Evolutionary conservation across 35 echinoderm and acorn worm species (phyloP), one percentile per base, ranked within the genome.

Genomic region (Eucidaris tribuloides): DNA sequence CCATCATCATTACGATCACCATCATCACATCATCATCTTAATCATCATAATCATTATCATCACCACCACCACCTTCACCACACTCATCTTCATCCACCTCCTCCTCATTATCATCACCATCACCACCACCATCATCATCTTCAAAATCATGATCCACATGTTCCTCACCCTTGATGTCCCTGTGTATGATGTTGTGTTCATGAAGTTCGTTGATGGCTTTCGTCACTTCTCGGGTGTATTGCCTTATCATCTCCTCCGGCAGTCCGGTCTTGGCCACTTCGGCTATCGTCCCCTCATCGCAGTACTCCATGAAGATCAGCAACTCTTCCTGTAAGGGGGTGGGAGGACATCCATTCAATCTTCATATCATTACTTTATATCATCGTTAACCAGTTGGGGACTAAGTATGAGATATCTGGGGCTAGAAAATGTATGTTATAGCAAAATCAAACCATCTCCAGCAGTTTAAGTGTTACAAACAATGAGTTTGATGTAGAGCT

Each of bases 291-390:
- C 94, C 94, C 25, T 92, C 94, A 66, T 97, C 94, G 82, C 94
- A 97, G 57, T 97, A 97, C 79, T 97, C 94, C 94, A 97, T 97
- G 65, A 97, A 97, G 30, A 97, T 84, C 28, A 97, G 55, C 46
- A 97, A 57, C 80, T 97, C 94, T 41, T 97, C 94, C 94, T 97
- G 78, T 28, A 33, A 6, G 60, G 65, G 29, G n/a, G n/a, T n/a
- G n/a, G n/a, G n/a, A n/a, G n/a, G n/a, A n/a, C n/a, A n/a, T n/a
- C n/a, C n/a, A n/a, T n/a, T n/a, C n/a, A n/a, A n/a, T n/a, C n/a
- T n/a, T n/a, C n/a, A n/a, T n/a, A n/a, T n/a, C n/a, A n/a, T n/a
- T n/a, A n/a, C n/a, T n/a, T n/a, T n/a, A n/a, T n/a, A n/a, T n/a
- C n/a, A n/a, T n/a, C n/a, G n/a, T n/a, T n/a, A n/a, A n/a, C n/a